These are phyloP conservation scores for Leucopsar rothschildi DNA, from an alignment of 2,113 vertebrate species.

Conservation along the genomic window DNA sequence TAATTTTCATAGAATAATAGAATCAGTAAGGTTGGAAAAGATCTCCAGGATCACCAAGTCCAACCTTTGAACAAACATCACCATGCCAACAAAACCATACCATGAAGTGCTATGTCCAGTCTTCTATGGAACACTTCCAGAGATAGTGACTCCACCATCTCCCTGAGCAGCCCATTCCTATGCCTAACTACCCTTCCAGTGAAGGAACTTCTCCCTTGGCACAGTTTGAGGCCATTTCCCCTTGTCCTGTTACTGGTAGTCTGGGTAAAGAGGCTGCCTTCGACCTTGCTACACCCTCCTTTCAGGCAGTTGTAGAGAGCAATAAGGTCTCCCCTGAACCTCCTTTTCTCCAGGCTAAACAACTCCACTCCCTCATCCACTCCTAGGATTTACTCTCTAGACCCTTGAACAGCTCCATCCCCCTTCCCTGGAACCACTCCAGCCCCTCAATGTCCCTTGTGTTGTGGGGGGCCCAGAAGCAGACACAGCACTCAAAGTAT, in stretches of 20 bases:
- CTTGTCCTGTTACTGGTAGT: not conserved
- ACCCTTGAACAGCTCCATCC: accelerated
- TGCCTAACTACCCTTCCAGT: not conserved
- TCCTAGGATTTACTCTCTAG: not conserved
- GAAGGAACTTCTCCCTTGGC: not conserved
- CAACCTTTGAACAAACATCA: not conserved
- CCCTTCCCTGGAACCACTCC: not conserved
- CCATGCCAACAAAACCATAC: not conserved
- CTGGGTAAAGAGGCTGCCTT: not conserved
- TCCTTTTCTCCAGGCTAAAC: not conserved
- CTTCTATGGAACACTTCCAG: not conserved
- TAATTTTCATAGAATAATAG: not conserved
- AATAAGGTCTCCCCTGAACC: not conserved
- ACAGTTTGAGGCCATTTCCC: not conserved
- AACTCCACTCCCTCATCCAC: not conserved
- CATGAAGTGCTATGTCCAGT: not conserved
- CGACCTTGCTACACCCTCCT: not conserved
- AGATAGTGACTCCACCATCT: not conserved
- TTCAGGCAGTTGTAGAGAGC: not conserved
- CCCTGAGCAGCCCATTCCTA: not conserved
- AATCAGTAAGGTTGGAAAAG: not conserved
- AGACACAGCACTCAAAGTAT: not conserved
- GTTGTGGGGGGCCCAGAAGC: not conserved
- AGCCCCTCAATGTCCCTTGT: not conserved
- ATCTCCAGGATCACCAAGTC: not conserved